Evolutionary conservation across 2,113 vertebrate species (phyloP), one percentile per base, ranked within the genome.

Genomic region (Passer montanus): DNA sequence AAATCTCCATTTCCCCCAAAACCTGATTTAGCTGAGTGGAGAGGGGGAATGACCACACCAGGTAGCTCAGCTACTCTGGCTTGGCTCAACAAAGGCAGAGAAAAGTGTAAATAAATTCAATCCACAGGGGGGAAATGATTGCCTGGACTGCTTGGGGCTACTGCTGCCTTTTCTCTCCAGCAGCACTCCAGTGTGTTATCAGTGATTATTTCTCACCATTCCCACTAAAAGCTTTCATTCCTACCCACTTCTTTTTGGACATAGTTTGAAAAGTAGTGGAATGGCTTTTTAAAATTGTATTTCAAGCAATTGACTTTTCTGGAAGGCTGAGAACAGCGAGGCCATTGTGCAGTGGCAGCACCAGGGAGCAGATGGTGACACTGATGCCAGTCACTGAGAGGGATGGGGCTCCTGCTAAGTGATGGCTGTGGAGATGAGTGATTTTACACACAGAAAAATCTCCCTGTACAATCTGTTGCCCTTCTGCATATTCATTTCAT

Each of bases 301-400:
- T 83, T 69, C 7, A 67, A 67, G 82, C 18, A 55, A 33, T 19
- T 58, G 63, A 9, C 41, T 73, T 75, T 37, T 86, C 37, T 88
- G 67, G 63, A 62, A 68, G 53, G 62, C 78, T 91, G 90, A 52
- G 67, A 90, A 58, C 35, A 80, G 46, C 4, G 6, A 88, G 59
- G 53, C 58, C 80, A 22, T 19, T 41, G 58, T 76, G 74, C 75
- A 76, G 19, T 43, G 44, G 44, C 50, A 74, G 79, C 64, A 58
- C 31, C 66, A 78, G 73, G 60, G 74, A 91, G 77, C 92, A 96
- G 90, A 91, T 87, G 92, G 81, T 87, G 77, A 67, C 64, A 55
- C 14, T 39, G 69, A 41, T 82, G 77, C 13, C 39, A 21, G 70
- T 27, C 39, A 79, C 67, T 20, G 67, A 73, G 79, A 46, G 46